Evolutionary conservation across 2,113 vertebrate genomes (phyloP).

Genomic region (Pterocles burchelli): DNA sequence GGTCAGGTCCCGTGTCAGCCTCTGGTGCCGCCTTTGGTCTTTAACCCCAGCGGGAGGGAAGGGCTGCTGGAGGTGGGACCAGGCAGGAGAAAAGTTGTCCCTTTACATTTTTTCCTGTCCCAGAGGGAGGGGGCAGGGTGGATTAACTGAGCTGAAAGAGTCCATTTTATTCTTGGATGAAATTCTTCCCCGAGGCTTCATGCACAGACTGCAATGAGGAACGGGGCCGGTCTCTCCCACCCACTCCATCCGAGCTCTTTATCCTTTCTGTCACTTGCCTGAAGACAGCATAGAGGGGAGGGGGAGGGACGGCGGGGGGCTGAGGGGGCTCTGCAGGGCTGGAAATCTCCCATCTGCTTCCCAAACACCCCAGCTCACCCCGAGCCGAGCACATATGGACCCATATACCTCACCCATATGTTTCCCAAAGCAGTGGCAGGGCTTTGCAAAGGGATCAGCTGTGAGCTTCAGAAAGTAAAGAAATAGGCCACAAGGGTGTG

Average conservation of each 20-base stretch:
- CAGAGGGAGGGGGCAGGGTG: slow-evolving; percentile 40
- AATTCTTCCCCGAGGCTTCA: slow-evolving; percentile 26
- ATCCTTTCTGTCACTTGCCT: slow-evolving; percentile 40
- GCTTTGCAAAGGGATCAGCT: not conserved
- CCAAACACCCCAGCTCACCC: not conserved
- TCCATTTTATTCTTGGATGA: not conserved
- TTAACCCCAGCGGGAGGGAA: not conserved
- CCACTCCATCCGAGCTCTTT: slow-evolving; percentile 57
- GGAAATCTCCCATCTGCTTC: not conserved
- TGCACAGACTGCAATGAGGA: slow-evolving; percentile 37
- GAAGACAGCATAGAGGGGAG: not conserved
- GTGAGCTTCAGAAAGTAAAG: not conserved
- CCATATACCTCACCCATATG: not conserved
- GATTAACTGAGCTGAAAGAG: slow-evolving; percentile 37
- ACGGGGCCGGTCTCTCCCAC: slow-evolving; percentile 20
- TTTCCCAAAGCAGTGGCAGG: not conserved
- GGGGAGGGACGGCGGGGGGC: not conserved
- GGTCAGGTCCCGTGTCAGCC: not conserved
- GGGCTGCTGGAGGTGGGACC: slow-evolving; percentile 11
- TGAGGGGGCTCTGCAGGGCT: not conserved
- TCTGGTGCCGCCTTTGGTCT: not conserved
- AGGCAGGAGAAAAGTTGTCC: slow-evolving; percentile 14
- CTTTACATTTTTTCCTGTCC: slow-evolving; percentile 29
- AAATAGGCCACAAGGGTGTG: not conserved
- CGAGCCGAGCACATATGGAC: accelerated